Percentiles rank a stretch among this genome's conserved stretches.
phyloP scores from a whole-genome alignment of 2,113 vertebrate species.

The Oncorhynchus gorbuscha region DNA sequence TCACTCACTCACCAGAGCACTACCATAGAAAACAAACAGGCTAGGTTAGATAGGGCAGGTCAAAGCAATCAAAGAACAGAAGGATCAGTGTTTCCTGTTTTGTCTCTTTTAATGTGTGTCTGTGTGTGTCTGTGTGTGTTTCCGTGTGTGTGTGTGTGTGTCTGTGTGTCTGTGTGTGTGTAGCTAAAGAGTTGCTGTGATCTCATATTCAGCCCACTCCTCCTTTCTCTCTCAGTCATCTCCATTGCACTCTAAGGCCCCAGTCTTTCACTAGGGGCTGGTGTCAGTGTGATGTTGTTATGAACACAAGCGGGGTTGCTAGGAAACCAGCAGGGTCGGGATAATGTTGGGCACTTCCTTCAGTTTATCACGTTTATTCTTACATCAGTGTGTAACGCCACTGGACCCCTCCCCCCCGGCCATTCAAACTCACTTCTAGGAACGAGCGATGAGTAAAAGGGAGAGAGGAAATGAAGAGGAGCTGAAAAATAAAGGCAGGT shows the following conservation, averaged over 20 bases:
- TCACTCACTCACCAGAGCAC: background rate
- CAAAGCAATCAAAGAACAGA: background rate
- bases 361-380: slow-evolving; percentile 57
- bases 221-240: background rate
- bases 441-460: slow-evolving; percentile 10
- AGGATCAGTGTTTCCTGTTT: slow-evolving; percentile 5
- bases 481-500: background rate
- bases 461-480: background rate
- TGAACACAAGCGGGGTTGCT: slow-evolving; percentile 65
- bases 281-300: slow-evolving; percentile 51
- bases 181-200: background rate
- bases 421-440: background rate
- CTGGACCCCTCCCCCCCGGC: slow-evolving; percentile 16
- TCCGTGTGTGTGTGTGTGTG: slow-evolving; percentile 26
- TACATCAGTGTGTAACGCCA: slow-evolving; percentile 23
- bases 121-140: slow-evolving; percentile 16
- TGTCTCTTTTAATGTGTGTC: slow-evolving; percentile 16
- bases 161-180: background rate
- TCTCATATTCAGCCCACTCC: background rate
- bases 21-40: background rate
- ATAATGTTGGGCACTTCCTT: slow-evolving; percentile 43
- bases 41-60: background rate
- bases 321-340: slow-evolving; percentile 41
- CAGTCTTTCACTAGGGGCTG: slow-evolving; percentile 35
- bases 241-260: background rate